Evolutionary conservation across 2,113 vertebrate genomes (phyloP).

Genomic region (Baryphthengus martii): DNA sequence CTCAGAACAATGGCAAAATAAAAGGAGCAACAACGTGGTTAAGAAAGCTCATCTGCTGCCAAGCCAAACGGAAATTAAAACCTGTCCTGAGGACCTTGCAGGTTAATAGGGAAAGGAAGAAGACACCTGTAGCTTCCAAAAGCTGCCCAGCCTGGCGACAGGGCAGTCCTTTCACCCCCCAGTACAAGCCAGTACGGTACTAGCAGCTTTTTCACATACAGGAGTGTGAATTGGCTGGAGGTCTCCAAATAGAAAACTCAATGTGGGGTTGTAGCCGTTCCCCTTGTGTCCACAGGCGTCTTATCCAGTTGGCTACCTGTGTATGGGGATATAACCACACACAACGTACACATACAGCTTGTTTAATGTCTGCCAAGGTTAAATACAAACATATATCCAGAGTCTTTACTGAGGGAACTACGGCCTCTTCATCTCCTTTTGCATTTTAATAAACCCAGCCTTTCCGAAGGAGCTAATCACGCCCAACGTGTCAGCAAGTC

Average conservation of each 20-base stretch:
- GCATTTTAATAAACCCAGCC: not conserved
- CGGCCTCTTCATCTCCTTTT: not conserved
- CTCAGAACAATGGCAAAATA: not conserved
- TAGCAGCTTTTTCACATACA: not conserved
- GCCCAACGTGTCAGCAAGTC: not conserved
- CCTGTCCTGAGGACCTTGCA: not conserved
- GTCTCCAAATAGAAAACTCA: not conserved
- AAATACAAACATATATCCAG: not conserved
- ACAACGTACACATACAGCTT: not conserved
- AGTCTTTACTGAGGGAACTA: not conserved
- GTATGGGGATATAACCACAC: not conserved
- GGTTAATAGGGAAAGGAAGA: not conserved
- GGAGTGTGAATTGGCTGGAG: not conserved
- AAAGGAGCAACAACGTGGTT: not conserved
- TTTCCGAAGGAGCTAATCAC: not conserved
- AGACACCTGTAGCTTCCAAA: not conserved
- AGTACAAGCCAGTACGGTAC: not conserved
- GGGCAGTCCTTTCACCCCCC: not conserved
- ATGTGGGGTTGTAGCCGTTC: not conserved
- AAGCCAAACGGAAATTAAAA: not conserved
- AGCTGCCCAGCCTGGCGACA: not conserved
- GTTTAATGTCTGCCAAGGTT: not conserved
- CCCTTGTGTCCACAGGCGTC: not conserved
- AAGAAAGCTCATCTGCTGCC: not conserved
- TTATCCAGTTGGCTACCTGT: not conserved